Base-by-base conservation (phyloP, 2,113 vertebrate genomes). In the Esox niger region DNA sequence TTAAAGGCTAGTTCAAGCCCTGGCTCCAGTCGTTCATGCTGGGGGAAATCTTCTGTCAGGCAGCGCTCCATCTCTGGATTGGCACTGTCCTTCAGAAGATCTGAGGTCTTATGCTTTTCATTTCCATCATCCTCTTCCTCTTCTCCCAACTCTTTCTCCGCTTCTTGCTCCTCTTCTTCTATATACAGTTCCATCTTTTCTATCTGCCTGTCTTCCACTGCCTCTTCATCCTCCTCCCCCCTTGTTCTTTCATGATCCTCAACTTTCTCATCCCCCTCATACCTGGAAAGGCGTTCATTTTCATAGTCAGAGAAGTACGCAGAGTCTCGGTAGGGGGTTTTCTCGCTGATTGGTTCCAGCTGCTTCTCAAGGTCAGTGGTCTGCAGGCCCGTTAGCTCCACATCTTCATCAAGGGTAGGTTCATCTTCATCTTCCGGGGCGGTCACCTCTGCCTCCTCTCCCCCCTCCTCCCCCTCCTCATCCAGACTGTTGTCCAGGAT, bases 281-380 rank as follows among this genome's bases (percentile, higher is more conserved):
- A 89, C 70, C 70, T 87, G 30, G 80, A 66, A 54, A 85, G 77
- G 0, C 84, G 80, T 64, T 95, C 95, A 0, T 87, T 87, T 78
- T 96, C 97, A 15, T 93, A 93, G 82, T 98, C 97, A 0, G 96
- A 98, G 81, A 99, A 99, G 80, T 98, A 99, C 21, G 97, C 96
- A 0, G 96, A 98, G 90, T 99, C 97, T 7, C 96, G 88, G 77
- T 95, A 94, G 4, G 96, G 94, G 33, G 88, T 96, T 77, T 96
- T 92, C 47, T 94, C 90, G 0, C 88, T 83, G 4, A 94, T 87
- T 10, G 86, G 80, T 1, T 87, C 81, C 21, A 89, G 88, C 33
- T 85, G 82, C 0, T 80, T 84, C n/a, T 49, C 46, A 2, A 11
- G 9, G 17, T 93, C 93, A 0, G 66, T 58, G 8, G 80, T 88